A percentile compares a stretch with the other conserved stretches of the same genome.
phyloP scores from a whole-genome alignment of 1,140 invertebrate genomes.

The Ceratoteleas bidentatus region DNA sequence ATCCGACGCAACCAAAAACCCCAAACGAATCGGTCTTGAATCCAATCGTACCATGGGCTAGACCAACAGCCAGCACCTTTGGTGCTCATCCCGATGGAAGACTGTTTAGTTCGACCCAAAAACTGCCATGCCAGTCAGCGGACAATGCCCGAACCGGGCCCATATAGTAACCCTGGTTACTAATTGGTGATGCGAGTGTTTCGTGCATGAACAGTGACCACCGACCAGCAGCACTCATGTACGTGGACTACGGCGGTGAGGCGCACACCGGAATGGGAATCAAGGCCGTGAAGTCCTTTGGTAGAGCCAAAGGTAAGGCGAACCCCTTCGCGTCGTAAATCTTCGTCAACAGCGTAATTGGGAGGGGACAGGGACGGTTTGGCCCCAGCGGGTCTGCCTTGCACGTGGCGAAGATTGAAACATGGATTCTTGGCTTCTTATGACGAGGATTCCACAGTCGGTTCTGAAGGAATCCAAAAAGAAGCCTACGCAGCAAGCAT shows the following conservation, averaged over 20 bases:
- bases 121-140: slow-evolving; percentile 7
- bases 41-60: slow-evolving; percentile 17
- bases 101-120: not conserved
- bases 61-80: slow-evolving; percentile 2
- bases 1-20: not conserved
- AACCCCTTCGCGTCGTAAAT: slow-evolving; percentile 31
- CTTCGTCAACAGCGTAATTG: slow-evolving; percentile 34
- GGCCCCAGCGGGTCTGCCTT: slow-evolving; percentile 10
- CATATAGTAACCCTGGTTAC: not conserved
- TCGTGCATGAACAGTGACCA: slow-evolving; percentile 72
- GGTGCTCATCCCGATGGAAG: slow-evolving; percentile 6
- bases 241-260: slow-evolving; percentile 78
- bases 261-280: slow-evolving; percentile 82
- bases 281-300: slow-evolving; percentile 83
- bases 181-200: slow-evolving; percentile 59
- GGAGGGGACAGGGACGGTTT: slow-evolving; percentile 2
- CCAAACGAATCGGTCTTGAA: not conserved
- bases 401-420: slow-evolving; percentile 65
- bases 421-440: too few species aligned
- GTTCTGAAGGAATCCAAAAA: too few species aligned
- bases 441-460: too few species aligned
- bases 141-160: not conserved
- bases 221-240: slow-evolving; percentile 74
- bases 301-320: slow-evolving; percentile 80
- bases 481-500: too few species aligned